Evolutionary conservation across 2,797 vertebrate genomes (phyloP).

Genomic region (Gila robusta): DNA sequence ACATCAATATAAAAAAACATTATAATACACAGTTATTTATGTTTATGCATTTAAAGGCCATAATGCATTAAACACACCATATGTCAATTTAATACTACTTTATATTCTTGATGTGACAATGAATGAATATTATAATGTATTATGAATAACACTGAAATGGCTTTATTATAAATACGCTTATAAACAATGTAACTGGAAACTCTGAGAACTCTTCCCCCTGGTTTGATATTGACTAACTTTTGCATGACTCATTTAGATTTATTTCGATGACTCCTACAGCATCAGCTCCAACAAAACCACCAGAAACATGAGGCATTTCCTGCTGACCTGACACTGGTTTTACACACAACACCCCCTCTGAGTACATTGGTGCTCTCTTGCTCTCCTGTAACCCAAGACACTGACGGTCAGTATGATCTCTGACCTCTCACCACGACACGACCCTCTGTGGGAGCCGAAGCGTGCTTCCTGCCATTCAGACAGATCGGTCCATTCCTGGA

Average conservation of each 20-base stretch:
- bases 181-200: background rate
- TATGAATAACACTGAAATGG: background rate
- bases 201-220: background rate
- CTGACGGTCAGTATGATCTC: slow-evolving; percentile 44
- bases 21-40: background rate
- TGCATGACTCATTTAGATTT: slow-evolving; percentile 14
- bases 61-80: background rate
- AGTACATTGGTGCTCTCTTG: slow-evolving; percentile 22
- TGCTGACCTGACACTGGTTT: slow-evolving; percentile 33
- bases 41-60: background rate
- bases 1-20: background rate
- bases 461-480: slow-evolving; percentile 31
- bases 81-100: background rate
- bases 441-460: slow-evolving; percentile 36
- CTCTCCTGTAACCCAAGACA: slow-evolving; percentile 55
- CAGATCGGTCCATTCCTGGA: background rate
- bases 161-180: background rate
- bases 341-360: background rate
- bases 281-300: slow-evolving; percentile 25
- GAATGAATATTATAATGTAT: background rate
- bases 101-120: background rate
- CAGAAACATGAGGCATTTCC: slow-evolving; percentile 53
- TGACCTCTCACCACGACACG: slow-evolving; percentile 48
- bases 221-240: background rate
- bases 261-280: background rate